Evolutionary conservation across 2,113 vertebrate genomes (phyloP), one percentile per base, ranked within the genome.

Genomic region (Glaucidium brasilianum): DNA sequence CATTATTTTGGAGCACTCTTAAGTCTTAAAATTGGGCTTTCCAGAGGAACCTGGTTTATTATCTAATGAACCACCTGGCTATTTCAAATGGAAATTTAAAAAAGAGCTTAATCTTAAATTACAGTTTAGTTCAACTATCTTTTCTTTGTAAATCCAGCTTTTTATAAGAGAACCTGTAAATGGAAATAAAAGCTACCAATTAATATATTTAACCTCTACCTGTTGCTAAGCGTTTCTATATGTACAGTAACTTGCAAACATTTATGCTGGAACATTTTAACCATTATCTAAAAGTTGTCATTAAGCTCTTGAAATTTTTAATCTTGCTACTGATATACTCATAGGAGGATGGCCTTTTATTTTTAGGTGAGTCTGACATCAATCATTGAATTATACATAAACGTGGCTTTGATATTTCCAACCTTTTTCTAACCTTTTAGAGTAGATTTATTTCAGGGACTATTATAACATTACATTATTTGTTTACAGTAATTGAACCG

Each of bases 401-500:
- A 96, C 12, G 2, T 74, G 39, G 22, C 20, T 85, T 90, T 96
- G 75, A 39, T 80, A 87, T 95, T 97, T 94, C 68, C 83, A 96
- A 95, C 92, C 50, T 81, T 93, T 69, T 80, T 9, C 43, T 63
- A 92, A 78, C n/a, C 88, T 77, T 94, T 94, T 32, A 78, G 53
- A 22, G 53, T 96, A 66, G 82, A 71, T 95, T 86, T 95, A 95
- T 96, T 96, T 96, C 90, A 96, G 55, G 60, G 59, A 90, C 79
- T 87, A 55, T 90, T 88, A 75, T 71, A 90, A 78, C 12, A 23
- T 91, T 83, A 75, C 60, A 87, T 94, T 84, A 87, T 94, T 96
- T 98, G 91, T 97, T 98, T 96, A 93, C 77, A 93, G 73, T 87
- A 96, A 96, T 95, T 96, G 92, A 94, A 85, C 10, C 79, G 83